Base-by-base conservation (phyloP, 2,888 invertebrate species). In the Chloromyia formosa region DNA sequence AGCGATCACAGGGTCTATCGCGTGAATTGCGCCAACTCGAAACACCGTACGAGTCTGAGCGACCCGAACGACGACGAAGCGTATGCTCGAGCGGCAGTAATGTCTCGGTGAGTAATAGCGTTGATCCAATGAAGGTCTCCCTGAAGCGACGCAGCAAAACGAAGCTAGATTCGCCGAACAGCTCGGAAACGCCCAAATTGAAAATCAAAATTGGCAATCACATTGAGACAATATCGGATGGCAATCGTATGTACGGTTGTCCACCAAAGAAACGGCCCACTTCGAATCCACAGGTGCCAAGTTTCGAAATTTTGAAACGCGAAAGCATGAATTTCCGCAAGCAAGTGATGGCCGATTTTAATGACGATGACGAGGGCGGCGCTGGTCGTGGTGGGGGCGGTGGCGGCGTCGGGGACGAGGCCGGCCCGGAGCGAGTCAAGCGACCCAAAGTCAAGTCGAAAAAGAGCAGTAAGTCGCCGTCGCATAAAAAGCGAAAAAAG, bases 241-340 rank as follows among this genome's bases (percentile, higher is more conserved):
- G 53, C 7, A 74, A 53, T n/a, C 56, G 87, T 78, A 82, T 87
- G 81, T 81, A 88, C 82, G 86, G 89, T 80, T 84, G 93, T 78
- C 95, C 95, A 66, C 95, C 95, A 0, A 95, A 95, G 85, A 95
- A 95, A 82, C 90, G 94, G 16, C 83, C 92, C 27, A 87, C 89
- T 53, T 88, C 86, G 75, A 87, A 88, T 77, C 83, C 83, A 0
- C 89, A 88, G 16, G 90, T 89, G 77, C 93, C 93, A 0, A 91
- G 91, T 77, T 89, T 94, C 78, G 93, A 95, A 84, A 94, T 94
- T 81, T 85, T 94, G 66, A 91, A 91, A 77, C 89, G 94, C 1
- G 94, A 95, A 80, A 94, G 93, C 80, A 95, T 95, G 95, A 94
- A 94, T 82, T 95, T 90, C 84, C 88, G 95, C 16, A 90, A 92